Conservation (phyloP, 2,113 vertebrate genomes). For the Gambusia affinis region DNA sequence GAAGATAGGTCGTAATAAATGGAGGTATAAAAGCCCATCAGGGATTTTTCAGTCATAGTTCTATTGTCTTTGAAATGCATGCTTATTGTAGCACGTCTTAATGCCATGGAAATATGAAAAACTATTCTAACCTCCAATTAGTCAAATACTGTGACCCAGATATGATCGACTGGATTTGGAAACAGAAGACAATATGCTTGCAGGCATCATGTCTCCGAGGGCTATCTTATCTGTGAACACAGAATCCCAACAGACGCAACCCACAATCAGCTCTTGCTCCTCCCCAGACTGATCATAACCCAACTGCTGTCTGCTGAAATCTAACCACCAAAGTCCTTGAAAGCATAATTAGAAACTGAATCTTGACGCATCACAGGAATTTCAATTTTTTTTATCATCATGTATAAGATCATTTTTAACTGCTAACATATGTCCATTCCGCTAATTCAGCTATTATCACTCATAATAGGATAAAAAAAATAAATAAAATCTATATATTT, state of each 20-base stretch:
- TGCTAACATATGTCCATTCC: background rate
- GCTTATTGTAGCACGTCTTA: slow-evolving; percentile 42
- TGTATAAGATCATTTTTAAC: slow-evolving; percentile 3
- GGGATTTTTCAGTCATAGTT: slow-evolving; percentile 49
- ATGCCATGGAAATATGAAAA: slow-evolving; percentile 55
- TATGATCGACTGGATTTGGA: slow-evolving; percentile 62
- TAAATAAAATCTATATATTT: background rate
- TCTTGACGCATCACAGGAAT: slow-evolving; percentile 18
- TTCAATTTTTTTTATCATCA: background rate
- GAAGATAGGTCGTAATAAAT: slow-evolving; percentile 61
- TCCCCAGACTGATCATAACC: slow-evolving; percentile 59
- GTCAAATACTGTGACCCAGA: slow-evolving; percentile 76
- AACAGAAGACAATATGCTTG: slow-evolving; percentile 45
- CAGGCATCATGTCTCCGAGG: slow-evolving; percentile 46
- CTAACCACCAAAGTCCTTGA: slow-evolving; percentile 47
- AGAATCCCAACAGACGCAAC: slow-evolving; percentile 57
- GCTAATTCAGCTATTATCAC: background rate
- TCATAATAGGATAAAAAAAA: background rate
- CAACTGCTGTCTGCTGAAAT: slow-evolving; percentile 53
- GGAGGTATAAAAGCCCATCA: slow-evolving; percentile 56
- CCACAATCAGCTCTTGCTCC: slow-evolving; percentile 52
- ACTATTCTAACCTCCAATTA: slow-evolving; percentile 68
- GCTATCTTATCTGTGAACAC: slow-evolving; percentile 64
- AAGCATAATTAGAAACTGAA: slow-evolving; percentile 32
- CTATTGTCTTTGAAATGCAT: slow-evolving; percentile 68